Base-by-base conservation (phyloP, 2,113 vertebrate species). In the Nipponia nippon region DNA sequence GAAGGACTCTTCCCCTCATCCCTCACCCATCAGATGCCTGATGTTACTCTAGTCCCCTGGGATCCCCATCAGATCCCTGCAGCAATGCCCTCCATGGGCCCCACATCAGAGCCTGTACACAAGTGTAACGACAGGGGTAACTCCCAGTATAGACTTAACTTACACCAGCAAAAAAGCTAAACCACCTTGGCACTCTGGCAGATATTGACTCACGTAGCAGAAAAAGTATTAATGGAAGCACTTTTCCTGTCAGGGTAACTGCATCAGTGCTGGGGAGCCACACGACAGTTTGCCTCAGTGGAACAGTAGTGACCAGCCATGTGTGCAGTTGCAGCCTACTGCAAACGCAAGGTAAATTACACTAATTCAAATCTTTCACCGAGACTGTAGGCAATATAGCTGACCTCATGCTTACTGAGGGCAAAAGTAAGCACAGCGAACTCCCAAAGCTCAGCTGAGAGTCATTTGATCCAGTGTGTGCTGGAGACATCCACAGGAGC, bases 151-250 rank as follows among this genome's bases (percentile, higher is more conserved):
- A 75, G 32, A 20, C 53, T 83, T 44, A 62, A 17, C 23, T 86
- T 58, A 58, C 29, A 58, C 9, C 49, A 81, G 46, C 29, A 66
- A 90, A 92, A 94, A 72, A 63, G 7, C 19, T 50, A 69, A 86
- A 50, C 14, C 16, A 26, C 34, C 81, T 80, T 88, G 49, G 70
- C 55, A 53, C 15, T 2, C 46, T 8, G 3, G 19, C 16, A 91
- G 66, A 47, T 83, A 91, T 1, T 67, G 56, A 75, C 30, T 80
- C 42, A 38, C 0, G 0, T 12, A 77, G 42, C 67, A 94, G 82
- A 92, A 83, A 91, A 88, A 86, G 32, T 58, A 81, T 40, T 73
- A 96, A 88, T 36, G 47, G 91, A 94, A 94, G 58, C 47, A 72
- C 38, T 90, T 93, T 73, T 75, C 59, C 42, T 83, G 26, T 67